A percentile compares a stretch with the other conserved stretches of the same genome.
phyloP scores from a whole-genome alignment of 2,888 invertebrate genomes.

The Charanyca ferruginea region DNA sequence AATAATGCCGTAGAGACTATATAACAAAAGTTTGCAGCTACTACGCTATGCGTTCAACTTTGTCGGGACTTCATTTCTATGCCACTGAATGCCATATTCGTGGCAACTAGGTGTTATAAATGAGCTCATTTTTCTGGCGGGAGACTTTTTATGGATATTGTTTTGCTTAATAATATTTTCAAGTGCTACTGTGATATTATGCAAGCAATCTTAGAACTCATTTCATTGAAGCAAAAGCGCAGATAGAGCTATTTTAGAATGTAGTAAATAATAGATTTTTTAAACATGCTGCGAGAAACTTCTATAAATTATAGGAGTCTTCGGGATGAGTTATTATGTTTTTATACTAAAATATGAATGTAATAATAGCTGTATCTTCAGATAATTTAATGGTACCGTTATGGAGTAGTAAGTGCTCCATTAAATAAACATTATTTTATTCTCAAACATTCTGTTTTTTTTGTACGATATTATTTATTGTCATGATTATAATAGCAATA shows the following conservation, averaged over 20 bases:
- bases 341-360: slow-evolving; percentile 36
- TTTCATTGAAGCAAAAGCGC: slow-evolving; percentile 30
- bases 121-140: slow-evolving; percentile 67
- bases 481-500: slow-evolving; percentile 14
- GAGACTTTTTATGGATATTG: slow-evolving; percentile 66
- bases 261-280: slow-evolving; percentile 46
- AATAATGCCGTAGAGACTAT: slow-evolving; percentile 57
- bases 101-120: slow-evolving; percentile 72
- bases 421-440: slow-evolving; percentile 37
- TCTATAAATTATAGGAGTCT: slow-evolving; percentile 23
- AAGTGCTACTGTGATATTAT: slow-evolving; percentile 57
- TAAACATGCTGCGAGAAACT: slow-evolving; percentile 1
- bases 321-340: slow-evolving; percentile 33
- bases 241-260: slow-evolving; percentile 34
- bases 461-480: neutral
- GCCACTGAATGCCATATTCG: slow-evolving; percentile 70
- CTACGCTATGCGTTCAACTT: slow-evolving; percentile 68
- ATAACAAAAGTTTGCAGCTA: slow-evolving; percentile 54
- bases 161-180: slow-evolving; percentile 65
- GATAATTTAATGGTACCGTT: slow-evolving; percentile 40
- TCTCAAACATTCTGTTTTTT: slow-evolving; percentile 5
- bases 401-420: slow-evolving; percentile 37
- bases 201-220: slow-evolving; percentile 49
- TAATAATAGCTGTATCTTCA: slow-evolving; percentile 33
- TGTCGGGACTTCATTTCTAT: slow-evolving; percentile 71